Evolutionary conservation across 2,888 invertebrate genomes (phyloP), one percentile per base, ranked within the genome.

Genomic region (Agrochola litura): DNA sequence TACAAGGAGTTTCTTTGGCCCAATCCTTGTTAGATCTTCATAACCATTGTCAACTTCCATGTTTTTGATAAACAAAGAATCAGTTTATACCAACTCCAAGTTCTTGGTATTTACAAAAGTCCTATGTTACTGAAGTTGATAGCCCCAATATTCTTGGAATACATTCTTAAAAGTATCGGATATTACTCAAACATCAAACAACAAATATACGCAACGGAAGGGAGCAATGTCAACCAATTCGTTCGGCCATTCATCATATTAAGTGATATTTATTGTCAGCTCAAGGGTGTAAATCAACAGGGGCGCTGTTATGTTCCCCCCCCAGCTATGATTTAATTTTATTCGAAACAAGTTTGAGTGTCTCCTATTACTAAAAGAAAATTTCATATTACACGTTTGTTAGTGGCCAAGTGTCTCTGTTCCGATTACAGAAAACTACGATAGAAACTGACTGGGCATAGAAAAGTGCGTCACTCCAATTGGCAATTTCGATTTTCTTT

Each of bases 251-350:
- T 88, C 86, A 92, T 93, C 91, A 91, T 89, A 90, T 88, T 91
- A 92, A 93, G 89, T 92, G 91, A 91, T 92, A 92, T 92, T 93
- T 93, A 92, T 93, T 91, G 90, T 88, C 86, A 68, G 69, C 73
- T 76, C 77, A 81, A 79, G 83, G 85, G 86, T 76, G 87, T 81
- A 72, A 78, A 86, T 85, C 77, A 82, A 83, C 73, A 79, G 70
- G 75, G 75, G 82, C 78, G 76, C 66, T 60, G 49, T 56, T 74
- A 54, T 65, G 58, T 78, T 68, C 66, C 60, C 64, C 52, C 56
- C 12, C 4, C 43, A 70, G 71, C n/a, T 70, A 77, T 87, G 68
- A 83, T 77, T 88, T 72, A 84, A 75, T 81, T 77, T 76, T 75
- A 80, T 76, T 43, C 37, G 25, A 76, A 76, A 84, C 67, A 65